phyloP scores from a whole-genome alignment of 2,888 invertebrate genomes.

The Acrobeloides nanus region DNA sequence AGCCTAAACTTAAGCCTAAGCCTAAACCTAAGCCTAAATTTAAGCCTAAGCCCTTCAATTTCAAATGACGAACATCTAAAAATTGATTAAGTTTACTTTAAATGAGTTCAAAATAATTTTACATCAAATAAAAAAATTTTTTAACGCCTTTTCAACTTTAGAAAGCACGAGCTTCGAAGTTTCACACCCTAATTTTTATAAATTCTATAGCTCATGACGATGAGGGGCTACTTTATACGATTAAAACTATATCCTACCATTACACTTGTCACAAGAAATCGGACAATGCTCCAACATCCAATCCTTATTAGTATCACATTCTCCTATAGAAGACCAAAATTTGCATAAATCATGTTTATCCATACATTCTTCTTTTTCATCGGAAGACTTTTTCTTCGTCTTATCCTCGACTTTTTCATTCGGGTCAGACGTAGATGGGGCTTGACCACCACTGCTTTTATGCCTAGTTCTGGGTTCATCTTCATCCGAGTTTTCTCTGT shows the following conservation, averaged over 20 bases:
- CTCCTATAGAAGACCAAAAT: slow-evolving; percentile 52
- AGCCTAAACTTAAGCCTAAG: no score
- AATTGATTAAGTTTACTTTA: no score
- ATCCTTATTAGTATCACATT: slow-evolving; percentile 45
- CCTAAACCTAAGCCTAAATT: no score
- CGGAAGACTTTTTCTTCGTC: no score
- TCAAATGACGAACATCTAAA: no score
- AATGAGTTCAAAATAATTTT: no score
- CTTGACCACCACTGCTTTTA: no score
- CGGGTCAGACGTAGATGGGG: neutral
- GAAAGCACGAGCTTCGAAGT: no score
- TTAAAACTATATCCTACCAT: slow-evolving; percentile 24
- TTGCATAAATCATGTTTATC: slow-evolving; percentile 52
- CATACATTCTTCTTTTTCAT: slow-evolving; percentile 23
- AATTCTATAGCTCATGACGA: no score
- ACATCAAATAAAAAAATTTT: slow-evolving; percentile 4
- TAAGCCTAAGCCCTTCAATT: no score
- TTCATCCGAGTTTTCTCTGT: no score
- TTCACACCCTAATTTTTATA: neutral
- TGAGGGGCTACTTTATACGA: neutral
- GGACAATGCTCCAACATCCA: slow-evolving; percentile 51
- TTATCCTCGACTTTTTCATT: neutral
- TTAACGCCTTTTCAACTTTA: slow-evolving; percentile 2
- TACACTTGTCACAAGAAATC: slow-evolving; percentile 47
- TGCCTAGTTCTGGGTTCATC: no score